Base-by-base conservation (phyloP, 2,113 vertebrate species). In the Ictalurus punctatus region DNA sequence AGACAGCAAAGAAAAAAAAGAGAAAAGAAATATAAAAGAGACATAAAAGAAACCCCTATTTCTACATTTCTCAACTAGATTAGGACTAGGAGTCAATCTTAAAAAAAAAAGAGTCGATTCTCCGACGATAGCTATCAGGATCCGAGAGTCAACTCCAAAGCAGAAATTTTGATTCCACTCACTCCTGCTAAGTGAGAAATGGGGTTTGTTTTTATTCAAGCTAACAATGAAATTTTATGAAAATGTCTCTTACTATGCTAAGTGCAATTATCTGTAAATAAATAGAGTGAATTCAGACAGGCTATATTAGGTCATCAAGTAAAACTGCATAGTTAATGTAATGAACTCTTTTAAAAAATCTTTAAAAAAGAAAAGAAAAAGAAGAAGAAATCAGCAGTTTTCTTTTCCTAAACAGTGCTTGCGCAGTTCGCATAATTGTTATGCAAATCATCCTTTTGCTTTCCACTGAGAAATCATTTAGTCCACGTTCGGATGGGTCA, bases 401-500 rank as follows among this genome's bases (percentile, higher is more conserved):
- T 78, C 88, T 86, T 88, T 89, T 94, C 92, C 90, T 87, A 92
- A 95, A 95, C 94, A 94, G 94, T 94, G 94, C 93, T 93, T 91
- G 93, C 94, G 94, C 91, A 92, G 94, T 96, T 95, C 95, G 94
- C 95, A 95, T 93, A 93, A 96, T 96, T 96, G 94, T 96, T 92
- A 96, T 95, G 96, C 94, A 93, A 96, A 96, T 96, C 92, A 92
- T 91, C 83, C 93, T 94, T 93, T 92, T 94, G 92, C 86, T 84
- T 94, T 94, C 91, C 93, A 95, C 95, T 95, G 94, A 96, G 93
- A 95, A 96, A 96, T 96, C 92, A 95, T 96, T 95, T 95, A 95
- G 94, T 96, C 94, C 94, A 95, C 94, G 94, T 92, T 92, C 92
- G 91, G 91, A 92, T 92, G 92, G 94, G 82, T 93, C 27, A n/a